Evolutionary conservation across 2,888 invertebrate genomes (phyloP).

Genomic region (Acleris cristana): DNA sequence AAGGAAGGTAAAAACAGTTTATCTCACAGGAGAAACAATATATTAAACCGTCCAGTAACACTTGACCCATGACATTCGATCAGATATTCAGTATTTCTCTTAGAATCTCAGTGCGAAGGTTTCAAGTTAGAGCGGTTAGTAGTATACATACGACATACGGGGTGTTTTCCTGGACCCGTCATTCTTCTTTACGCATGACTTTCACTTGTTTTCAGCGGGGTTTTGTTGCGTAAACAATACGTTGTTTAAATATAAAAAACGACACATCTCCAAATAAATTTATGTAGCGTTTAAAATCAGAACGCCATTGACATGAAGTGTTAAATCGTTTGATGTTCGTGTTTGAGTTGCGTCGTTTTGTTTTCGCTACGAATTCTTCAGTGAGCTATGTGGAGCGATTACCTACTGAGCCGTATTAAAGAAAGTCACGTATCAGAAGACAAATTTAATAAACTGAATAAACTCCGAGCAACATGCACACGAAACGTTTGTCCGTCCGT

Average conservation of each 20-base stretch:
- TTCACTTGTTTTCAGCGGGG: slow-evolving; percentile 10
- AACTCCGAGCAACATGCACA: no score
- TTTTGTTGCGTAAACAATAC: slow-evolving; percentile 6
- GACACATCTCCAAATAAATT: no score
- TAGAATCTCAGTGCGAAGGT: not conserved
- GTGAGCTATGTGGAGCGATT: no score
- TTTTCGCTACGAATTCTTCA: no score
- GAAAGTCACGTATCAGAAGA: no score
- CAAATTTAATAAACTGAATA: no score
- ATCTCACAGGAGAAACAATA: slow-evolving; percentile 16
- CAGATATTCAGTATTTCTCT: not conserved
- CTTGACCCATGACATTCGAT: slow-evolving; percentile 5
- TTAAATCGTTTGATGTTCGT: no score
- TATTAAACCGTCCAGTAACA: not conserved
- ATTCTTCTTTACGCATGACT: slow-evolving; percentile 15
- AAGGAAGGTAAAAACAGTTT: slow-evolving; percentile 13
- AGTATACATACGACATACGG: slow-evolving; percentile 3
- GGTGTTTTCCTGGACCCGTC: slow-evolving; percentile 12
- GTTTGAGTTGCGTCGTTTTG: no score
- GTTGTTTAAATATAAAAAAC: not conserved
- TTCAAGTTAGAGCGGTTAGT: slow-evolving; percentile 5
- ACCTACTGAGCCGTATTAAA: no score
- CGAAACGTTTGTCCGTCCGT: no score
- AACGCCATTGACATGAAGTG: no score
- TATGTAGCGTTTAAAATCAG: no score